Conservation (phyloP, 2,113 vertebrate species). For the Tapirus terrestris region DNA sequence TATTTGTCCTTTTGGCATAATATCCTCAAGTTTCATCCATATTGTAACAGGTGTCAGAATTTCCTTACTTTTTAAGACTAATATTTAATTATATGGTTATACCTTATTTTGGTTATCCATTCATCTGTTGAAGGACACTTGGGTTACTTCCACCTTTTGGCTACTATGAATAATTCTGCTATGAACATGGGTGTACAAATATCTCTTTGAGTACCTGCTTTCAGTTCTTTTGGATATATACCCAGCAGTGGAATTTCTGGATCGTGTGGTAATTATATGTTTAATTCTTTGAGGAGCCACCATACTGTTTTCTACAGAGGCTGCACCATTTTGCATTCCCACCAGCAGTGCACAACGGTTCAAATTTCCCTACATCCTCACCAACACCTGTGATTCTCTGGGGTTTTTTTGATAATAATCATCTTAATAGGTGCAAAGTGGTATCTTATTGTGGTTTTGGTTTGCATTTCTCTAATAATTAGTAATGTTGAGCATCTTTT, state of each 20-base stretch:
- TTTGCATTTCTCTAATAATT: neutral
- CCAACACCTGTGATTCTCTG: neutral
- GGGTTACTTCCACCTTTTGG: neutral
- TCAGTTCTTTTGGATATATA: neutral
- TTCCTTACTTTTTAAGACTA: neutral
- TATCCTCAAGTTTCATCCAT: neutral
- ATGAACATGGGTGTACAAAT: neutral
- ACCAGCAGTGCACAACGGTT: neutral
- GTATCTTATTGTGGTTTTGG: neutral
- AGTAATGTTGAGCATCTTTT: neutral
- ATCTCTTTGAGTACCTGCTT: neutral
- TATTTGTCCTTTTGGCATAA: neutral
- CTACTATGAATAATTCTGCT: neutral
- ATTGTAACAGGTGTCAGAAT: neutral
- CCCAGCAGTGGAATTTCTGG: neutral
- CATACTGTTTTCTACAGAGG: neutral
- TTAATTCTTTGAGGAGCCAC: neutral
- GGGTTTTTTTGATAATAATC: neutral
- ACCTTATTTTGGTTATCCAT: neutral
- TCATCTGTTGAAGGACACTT: neutral
- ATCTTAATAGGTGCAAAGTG: neutral
- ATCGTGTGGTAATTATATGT: neutral
- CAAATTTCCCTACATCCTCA: neutral
- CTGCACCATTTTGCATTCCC: neutral
- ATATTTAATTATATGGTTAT: neutral